phyloP scores from a whole-genome alignment of 2,113 vertebrate species.

The Indri indri region DNA sequence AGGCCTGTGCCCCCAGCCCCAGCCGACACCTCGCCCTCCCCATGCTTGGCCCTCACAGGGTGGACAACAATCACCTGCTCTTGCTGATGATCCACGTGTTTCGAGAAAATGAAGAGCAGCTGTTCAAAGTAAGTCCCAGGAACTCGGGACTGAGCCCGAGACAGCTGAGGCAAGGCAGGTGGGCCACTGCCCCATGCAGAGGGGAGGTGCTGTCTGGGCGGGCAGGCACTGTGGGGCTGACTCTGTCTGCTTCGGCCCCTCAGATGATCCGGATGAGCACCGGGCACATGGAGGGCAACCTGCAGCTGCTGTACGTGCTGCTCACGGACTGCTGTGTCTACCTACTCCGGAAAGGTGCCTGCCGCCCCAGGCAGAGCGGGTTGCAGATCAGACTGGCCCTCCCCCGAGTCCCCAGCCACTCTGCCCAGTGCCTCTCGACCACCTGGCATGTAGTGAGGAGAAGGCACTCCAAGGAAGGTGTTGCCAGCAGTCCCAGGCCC shows the following conservation, averaged over 20 bases:
- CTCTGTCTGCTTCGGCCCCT: background rate
- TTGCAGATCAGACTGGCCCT: background rate
- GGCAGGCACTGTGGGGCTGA: accelerated
- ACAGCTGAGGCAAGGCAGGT: accelerated
- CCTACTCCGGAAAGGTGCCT: conserved; percentile 95
- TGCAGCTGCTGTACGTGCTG: conserved; percentile 95
- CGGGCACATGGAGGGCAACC: conserved; percentile 97
- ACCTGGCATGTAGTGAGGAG: accelerated
- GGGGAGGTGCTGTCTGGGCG: accelerated
- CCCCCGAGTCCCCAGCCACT: too few relatives aligned
- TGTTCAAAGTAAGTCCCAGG: conserved; percentile 89
- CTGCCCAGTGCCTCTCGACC: accelerated
- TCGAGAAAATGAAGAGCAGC: conserved; percentile 96
- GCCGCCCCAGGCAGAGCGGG: background rate
- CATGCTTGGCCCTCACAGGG: conserved; percentile 83
- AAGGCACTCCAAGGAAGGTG: too few relatives aligned
- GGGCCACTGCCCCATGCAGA: accelerated
- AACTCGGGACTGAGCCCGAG: accelerated
- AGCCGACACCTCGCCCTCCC: background rate
- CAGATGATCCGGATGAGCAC: conserved; percentile 99
- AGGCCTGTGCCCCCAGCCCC: too few relatives aligned
- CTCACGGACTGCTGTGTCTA: conserved; percentile 97
- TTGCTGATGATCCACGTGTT: conserved; percentile 99
- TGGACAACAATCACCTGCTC: conserved; percentile 98
- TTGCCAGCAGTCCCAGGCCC: background rate